phyloP scores from a whole-genome alignment of 23 tunicate genomes.

The Botrylloides violaceus region DNA sequence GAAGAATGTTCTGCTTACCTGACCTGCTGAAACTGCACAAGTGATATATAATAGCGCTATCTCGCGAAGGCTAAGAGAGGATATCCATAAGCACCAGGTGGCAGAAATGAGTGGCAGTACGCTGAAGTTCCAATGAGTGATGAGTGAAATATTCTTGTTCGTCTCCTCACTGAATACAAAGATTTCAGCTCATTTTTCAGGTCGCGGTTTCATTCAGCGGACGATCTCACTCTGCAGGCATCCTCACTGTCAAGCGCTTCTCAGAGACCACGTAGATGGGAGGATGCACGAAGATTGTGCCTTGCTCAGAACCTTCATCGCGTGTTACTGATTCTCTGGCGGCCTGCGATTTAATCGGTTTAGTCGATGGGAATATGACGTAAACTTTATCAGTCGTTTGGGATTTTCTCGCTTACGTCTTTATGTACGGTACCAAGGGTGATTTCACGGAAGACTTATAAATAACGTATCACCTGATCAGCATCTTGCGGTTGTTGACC shows the following conservation, averaged over 20 bases:
- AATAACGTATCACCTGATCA: too few species aligned
- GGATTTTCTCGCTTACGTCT: too few species aligned
- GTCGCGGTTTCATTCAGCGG: too few species aligned
- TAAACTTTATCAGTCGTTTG: too few species aligned
- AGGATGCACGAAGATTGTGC: background rate
- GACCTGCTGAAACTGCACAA: background rate
- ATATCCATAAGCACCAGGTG: conserved; percentile 1
- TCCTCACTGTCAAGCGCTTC: background rate
- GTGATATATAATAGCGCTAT: background rate
- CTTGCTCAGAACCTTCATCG: background rate
- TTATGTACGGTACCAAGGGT: too few species aligned
- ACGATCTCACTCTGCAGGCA: too few species aligned
- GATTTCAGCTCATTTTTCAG: too few species aligned
- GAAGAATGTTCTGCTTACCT: background rate
- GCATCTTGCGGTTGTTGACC: too few species aligned
- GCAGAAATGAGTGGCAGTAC: background rate
- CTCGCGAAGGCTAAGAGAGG: background rate
- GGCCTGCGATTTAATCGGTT: too few species aligned
- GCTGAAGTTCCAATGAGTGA: background rate
- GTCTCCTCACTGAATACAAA: background rate
- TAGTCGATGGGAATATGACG: too few species aligned
- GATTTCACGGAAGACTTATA: too few species aligned
- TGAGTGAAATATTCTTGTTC: background rate
- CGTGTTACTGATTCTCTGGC: background rate
- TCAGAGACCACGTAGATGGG: background rate